Evolutionary conservation across 2,888 invertebrate species (phyloP), one percentile per base, ranked within the genome.

Genomic region (Eilema caniola): DNA sequence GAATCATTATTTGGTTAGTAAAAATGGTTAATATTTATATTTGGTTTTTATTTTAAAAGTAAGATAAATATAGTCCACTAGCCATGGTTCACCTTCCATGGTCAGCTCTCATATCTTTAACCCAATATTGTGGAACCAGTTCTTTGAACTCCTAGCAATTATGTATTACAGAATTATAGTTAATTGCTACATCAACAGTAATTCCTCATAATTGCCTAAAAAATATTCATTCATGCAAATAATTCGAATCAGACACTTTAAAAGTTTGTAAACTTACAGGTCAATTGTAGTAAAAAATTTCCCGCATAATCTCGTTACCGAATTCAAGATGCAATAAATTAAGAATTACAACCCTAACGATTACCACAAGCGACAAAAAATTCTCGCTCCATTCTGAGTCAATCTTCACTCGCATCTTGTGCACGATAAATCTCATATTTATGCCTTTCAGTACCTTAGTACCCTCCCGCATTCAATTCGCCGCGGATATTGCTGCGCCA

Each of bases 351-450:
- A 69, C 74, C 74, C 72, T 74, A 72, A 28, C 57, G 47, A 70
- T 63, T 70, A 67, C 24, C 47, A 59, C 37, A 63, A 28, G 47
- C 23, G 65, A 64, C 69, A 28, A 79, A 74, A 71, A 65, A 16
- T 23, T 63, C 62, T 12, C 31, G 56, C 20, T 62, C 31, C 23
- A 59, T 10, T 47, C 47, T 41, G 23, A 76, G 69, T 80, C 67
- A 72, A 80, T 79, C 66, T 74, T 70, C 47, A 28, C 59, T 25
- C 37, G 53, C 64, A 67, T 70, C 71, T 72, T 20, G 64, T 31
- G 65, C 70, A 28, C 63, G 71, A 76, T 76, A 73, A 76, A 76
- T 77, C 63, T 74, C 62, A 68, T 74, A 76, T 72, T 68, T 71
- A 70, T 70, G 56, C 41, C 65, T 57, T 20, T 24, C 57, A 67